Evolutionary conservation across 1,140 invertebrate species (phyloP).

Genomic region (Platorchestia sp.): DNA sequence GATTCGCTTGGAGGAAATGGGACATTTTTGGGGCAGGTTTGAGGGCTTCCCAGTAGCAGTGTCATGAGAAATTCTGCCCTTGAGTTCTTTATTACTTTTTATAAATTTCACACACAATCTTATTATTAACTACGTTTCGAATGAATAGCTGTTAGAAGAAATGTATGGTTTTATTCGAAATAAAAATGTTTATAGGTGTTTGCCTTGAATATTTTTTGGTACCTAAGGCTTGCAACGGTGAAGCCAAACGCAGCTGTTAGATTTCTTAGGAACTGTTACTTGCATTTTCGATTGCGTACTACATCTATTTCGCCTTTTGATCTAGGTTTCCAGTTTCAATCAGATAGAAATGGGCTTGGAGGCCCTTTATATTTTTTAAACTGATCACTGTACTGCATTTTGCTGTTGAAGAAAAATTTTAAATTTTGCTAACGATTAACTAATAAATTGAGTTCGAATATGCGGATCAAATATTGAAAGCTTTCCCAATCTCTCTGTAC

Average conservation of each 20-base stretch:
- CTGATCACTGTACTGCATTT: too few species aligned
- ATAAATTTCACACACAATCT: neutral
- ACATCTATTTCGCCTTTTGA: neutral
- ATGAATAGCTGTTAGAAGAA: neutral
- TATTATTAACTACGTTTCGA: neutral
- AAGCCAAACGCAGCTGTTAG: neutral
- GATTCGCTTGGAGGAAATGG: neutral
- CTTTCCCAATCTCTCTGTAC: neutral
- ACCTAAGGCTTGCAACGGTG: neutral
- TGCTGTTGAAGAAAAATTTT: too few species aligned
- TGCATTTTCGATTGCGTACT: neutral
- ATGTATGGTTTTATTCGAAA: neutral
- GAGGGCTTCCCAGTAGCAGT: neutral
- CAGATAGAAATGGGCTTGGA: neutral
- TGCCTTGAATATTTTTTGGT: neutral
- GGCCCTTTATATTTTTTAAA: neutral
- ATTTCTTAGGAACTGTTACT: neutral
- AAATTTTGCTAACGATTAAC: too few species aligned
- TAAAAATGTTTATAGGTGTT: neutral
- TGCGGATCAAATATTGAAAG: neutral
- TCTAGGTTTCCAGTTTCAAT: neutral
- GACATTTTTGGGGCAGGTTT: neutral
- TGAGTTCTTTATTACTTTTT: neutral
- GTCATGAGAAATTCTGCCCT: neutral
- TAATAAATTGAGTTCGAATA: too few species aligned